These are phyloP conservation scores for Eristalis pertinax DNA, from an alignment of 2,888 invertebrate species.

Conservation along the genomic window DNA sequence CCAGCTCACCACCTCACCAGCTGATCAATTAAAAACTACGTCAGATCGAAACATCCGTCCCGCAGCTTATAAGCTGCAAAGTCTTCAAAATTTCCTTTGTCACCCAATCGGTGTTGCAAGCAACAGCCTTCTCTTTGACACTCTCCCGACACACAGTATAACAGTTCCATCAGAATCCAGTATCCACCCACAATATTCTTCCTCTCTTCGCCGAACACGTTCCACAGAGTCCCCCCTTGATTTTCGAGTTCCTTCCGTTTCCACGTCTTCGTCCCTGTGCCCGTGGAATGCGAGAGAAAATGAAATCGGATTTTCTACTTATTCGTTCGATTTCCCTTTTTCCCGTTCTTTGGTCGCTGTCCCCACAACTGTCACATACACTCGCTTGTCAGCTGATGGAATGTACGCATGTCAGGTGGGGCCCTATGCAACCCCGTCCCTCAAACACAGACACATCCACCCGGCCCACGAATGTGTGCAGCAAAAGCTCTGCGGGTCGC, in stretches of 20 bases:
- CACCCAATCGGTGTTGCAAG: not conserved
- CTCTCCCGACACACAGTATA: not conserved
- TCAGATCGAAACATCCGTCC: not conserved
- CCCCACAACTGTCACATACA: not conserved
- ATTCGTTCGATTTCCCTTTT: not conserved
- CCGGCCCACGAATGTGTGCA: not conserved
- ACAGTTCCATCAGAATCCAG: not conserved
- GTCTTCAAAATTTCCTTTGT: not conserved
- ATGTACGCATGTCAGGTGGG: not conserved
- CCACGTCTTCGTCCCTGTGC: not conserved
- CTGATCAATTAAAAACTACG: too few relatives aligned
- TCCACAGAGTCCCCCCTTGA: not conserved
- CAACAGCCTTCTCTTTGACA: not conserved
- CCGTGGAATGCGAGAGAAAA: not conserved
- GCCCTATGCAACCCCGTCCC: not conserved
- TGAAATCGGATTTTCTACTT: not conserved
- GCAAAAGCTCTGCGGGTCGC: conserved; percentile 11
- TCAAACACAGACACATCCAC: too few relatives aligned
- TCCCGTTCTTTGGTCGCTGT: too few relatives aligned
- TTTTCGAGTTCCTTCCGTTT: not conserved
- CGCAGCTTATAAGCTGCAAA: not conserved
- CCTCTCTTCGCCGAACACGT: not conserved
- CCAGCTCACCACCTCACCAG: too few relatives aligned
- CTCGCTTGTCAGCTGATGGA: not conserved
- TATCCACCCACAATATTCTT: not conserved